phyloP scores from a whole-genome alignment of 2,797 vertebrate genomes.

The Pelochelys cantorii region DNA sequence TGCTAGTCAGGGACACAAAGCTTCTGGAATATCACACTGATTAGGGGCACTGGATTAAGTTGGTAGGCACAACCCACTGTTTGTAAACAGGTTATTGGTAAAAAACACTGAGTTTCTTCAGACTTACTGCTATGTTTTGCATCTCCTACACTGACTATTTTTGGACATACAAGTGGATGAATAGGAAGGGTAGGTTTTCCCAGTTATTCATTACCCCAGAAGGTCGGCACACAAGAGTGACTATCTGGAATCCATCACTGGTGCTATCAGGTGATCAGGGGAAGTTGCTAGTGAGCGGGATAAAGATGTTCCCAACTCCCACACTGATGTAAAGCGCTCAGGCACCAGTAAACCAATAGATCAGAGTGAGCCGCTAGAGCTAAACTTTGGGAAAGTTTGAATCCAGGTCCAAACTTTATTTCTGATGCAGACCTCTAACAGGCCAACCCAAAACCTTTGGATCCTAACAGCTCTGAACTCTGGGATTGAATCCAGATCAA shows the following conservation, averaged over 20 bases:
- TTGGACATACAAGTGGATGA: not conserved
- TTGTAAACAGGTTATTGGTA: not conserved
- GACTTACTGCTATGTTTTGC: not conserved
- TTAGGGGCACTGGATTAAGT: not conserved
- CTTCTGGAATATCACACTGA: not conserved
- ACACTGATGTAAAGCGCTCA: not conserved
- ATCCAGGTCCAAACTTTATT: not conserved
- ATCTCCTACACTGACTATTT: not conserved
- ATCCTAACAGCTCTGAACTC: not conserved
- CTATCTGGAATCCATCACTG: not conserved
- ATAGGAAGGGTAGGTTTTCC: not conserved
- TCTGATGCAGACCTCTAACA: not conserved
- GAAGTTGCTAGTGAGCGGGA: not conserved
- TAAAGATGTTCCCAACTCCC: not conserved
- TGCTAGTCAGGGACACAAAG: not conserved
- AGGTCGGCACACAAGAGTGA: not conserved
- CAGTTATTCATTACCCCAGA: not conserved
- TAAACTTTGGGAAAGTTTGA: not conserved
- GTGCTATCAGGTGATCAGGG: fast-evolving
- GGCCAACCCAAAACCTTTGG: not conserved
- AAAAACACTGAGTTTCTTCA: not conserved
- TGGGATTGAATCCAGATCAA: too few relatives aligned
- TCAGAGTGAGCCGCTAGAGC: not conserved
- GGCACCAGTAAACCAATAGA: not conserved
- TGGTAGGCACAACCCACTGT: not conserved